Conservation (phyloP, 2,888 invertebrate species). For the Andrena bicolor region DNA sequence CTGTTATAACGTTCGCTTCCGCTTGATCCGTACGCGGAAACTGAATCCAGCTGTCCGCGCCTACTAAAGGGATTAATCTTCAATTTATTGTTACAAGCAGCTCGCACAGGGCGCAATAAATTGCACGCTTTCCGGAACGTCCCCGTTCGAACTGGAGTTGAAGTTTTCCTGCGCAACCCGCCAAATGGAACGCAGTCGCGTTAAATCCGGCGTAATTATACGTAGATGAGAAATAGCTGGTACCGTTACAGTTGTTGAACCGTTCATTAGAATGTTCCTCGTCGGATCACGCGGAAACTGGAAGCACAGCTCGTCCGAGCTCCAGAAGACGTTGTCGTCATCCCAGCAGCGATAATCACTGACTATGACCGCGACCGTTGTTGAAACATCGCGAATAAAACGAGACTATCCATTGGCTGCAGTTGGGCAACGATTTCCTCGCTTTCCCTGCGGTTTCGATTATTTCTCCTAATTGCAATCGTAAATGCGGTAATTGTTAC, state of each 20-base stretch:
- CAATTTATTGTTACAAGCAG: background rate
- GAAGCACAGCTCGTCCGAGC: background rate
- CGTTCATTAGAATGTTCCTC: conserved; percentile 29
- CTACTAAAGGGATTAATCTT: background rate
- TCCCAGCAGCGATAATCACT: background rate
- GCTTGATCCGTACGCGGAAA: conserved; percentile 48
- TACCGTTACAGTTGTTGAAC: conserved; percentile 57
- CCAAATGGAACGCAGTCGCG: too few relatives aligned
- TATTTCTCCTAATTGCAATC: conserved; percentile 41
- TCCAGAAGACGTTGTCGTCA: background rate
- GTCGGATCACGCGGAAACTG: conserved; percentile 1
- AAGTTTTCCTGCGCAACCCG: conserved; percentile 18
- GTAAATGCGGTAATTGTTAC: conserved; percentile 66
- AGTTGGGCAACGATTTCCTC: conserved; percentile 10
- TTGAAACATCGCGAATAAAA: background rate
- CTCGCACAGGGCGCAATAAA: background rate
- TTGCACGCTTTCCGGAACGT: background rate
- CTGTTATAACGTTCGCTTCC: conserved; percentile 62
- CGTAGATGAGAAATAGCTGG: conserved; percentile 50
- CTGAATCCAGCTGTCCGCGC: conserved; percentile 12
- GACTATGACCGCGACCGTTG: background rate
- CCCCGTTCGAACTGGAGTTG: conserved; percentile 19
- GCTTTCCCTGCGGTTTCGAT: conserved; percentile 9
- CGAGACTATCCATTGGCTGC: background rate
- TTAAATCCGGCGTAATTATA: conserved; percentile 39